Conservation (phyloP, 1,140 invertebrate genomes). For the Drosophila kurseongensis region DNA sequence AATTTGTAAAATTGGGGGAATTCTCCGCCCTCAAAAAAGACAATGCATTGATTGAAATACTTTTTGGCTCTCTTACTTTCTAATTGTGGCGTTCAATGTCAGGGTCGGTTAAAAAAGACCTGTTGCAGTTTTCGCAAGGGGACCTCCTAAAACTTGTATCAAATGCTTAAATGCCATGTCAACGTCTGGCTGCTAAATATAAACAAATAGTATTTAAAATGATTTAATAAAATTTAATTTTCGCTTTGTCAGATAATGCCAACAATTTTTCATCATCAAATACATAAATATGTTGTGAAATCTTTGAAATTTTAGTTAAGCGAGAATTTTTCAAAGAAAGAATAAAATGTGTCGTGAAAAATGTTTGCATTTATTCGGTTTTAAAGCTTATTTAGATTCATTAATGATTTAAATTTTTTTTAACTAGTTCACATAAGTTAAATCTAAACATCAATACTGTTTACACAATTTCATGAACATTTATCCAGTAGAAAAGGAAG, state of each 20-base stretch:
- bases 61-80: constrained; percentile 49
- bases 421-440: too few relatives aligned
- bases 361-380: too few relatives aligned
- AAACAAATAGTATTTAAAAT: constrained; percentile 16
- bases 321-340: background rate
- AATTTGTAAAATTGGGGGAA: constrained; percentile 37
- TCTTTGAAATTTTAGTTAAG: background rate
- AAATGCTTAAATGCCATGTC: constrained; percentile 41
- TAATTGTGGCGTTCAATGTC: constrained; percentile 59
- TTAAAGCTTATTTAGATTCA: too few relatives aligned
- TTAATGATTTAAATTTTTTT: too few relatives aligned
- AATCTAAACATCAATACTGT: too few relatives aligned
- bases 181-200: constrained; percentile 43
- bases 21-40: constrained; percentile 20
- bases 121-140: constrained; percentile 9
- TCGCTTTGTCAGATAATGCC: constrained; percentile 6
- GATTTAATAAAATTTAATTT: constrained; percentile 36
- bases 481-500: too few relatives aligned
- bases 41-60: constrained; percentile 28
- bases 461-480: too few relatives aligned
- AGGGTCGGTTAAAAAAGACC: constrained; percentile 29
- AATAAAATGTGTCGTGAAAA: too few relatives aligned
- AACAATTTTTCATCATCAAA: constrained; percentile 2
- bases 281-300: constrained; percentile 13
- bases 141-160: background rate